Base-by-base conservation (phyloP, 2,888 invertebrate genomes). In the Smittia aterrima region DNA sequence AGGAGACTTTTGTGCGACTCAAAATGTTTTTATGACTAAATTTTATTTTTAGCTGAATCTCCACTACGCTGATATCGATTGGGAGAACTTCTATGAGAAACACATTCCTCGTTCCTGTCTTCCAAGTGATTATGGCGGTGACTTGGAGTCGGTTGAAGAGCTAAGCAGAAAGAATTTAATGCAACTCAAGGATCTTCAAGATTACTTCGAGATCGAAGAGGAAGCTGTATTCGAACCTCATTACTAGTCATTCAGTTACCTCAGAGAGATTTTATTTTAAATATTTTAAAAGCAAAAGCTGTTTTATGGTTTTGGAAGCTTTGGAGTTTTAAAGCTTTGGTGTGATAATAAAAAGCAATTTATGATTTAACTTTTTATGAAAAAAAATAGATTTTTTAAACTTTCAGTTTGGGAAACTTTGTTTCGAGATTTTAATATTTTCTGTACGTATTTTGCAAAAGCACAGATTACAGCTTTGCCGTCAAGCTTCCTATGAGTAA, bases 101-200 rank as follows among this genome's bases (percentile, higher is more conserved):
- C 81, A 84, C n/a, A 82, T 89, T 53, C 86, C 88, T 0, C 84
- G 85, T 64, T 84, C 85, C 0, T 85, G 85, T 66, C 79, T 90
- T 1, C 89, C 89, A 0, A 83, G 84, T 0, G 87, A 89, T 80
- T 87, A 85, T 78, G 89, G 88, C 0, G 90, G 90, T 0, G 84
- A 86, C 11, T 81, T 88, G 7, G 41, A 66, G 22, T 70, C 74
- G 13, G 27, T 76, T 18, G 32, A 74, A 16, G 76, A 76, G 41
- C 38, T 77, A 11, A 66, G 25, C 20, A 66, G n/a, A 40, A 66
- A 40, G 11, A 66, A 66, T 40, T 20, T 40, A 13, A 18, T 4
- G 7, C 6, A 66, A 38, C 16, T 66, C 11, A 7, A 66, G 20
- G n/a, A 16, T 1, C 11, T 66, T 13, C n/a, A 40, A 18, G 66